These are phyloP conservation scores for Chrysopilus asiliformis DNA, from an alignment of 2,888 invertebrate species.

Conservation along the genomic window DNA sequence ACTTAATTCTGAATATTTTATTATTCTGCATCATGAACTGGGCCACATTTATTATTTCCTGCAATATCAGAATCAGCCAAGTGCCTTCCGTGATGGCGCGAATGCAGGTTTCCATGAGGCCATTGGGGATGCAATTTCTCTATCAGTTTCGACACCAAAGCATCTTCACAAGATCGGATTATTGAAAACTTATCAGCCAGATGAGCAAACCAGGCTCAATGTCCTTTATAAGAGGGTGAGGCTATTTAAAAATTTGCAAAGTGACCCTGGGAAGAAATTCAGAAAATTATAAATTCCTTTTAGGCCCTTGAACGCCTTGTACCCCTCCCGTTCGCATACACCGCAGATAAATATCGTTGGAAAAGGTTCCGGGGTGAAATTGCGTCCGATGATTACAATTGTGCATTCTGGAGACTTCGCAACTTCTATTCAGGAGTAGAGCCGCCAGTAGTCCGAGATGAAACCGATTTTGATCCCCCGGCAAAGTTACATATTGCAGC, in stretches of 20 bases:
- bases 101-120: conserved; percentile 80
- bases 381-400: conserved; percentile 49
- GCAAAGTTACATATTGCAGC: conserved; percentile 87
- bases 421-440: conserved; percentile 58
- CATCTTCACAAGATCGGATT: conserved; percentile 73
- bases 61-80: conserved; percentile 67
- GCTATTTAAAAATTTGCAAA: conserved; percentile 1
- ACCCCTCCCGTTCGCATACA: conserved; percentile 55
- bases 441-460: conserved; percentile 71
- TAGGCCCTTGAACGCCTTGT: conserved; percentile 47
- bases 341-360: conserved; percentile 56
- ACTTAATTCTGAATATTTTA: conserved; percentile 70
- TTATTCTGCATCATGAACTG: conserved; percentile 86
- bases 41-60: conserved; percentile 82
- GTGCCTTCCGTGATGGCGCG: conserved; percentile 79
- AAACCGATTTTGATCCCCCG: conserved; percentile 83
- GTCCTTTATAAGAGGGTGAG: conserved; percentile 41
- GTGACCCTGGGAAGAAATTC: not conserved
- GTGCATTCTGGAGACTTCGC: conserved; percentile 73
- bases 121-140: conserved; percentile 74
- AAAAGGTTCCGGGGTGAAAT: conserved; percentile 50
- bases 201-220: conserved; percentile 49
- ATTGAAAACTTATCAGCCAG: conserved; percentile 43
- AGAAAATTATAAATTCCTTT: not conserved
- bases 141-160: conserved; percentile 71